Base-by-base conservation (phyloP, 2,113 vertebrate species). In the Meles meles region DNA sequence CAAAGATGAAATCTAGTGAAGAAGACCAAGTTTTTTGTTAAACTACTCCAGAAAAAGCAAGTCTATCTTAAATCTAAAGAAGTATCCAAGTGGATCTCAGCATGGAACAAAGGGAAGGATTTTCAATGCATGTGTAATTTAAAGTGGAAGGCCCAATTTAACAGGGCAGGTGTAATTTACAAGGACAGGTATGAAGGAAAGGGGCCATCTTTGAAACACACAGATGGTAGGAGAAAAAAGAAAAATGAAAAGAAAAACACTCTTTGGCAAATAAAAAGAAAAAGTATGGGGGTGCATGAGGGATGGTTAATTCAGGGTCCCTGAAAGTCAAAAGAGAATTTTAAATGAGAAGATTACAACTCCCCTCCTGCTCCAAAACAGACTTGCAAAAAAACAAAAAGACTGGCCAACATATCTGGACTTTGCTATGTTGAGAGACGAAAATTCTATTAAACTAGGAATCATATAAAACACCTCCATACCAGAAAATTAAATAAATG, bases 41-140 rank as follows among this genome's bases (percentile, higher is more conserved):
- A 44, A 57, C 67, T 67, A 29, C 9, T 17, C 25, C 0, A 2
- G 25, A 27, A 63, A 92, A 83, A 23, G 2, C 10, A 88, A 69
- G 13, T 31, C 23, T 37, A 27, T 4, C 2, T 27, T 8, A 37
- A 39, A 31, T 67, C 39, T 61, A 34, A 81, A 52, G 57, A 52
- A 17, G 25, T 47, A 37, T 63, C 59, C 21, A 31, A 5, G 7
- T 15, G 21, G 17, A 29, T 27, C 67, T 47, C 20, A 49, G 61
- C 1, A 1, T 6, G 23, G 18, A 34, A 1, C 57, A 6, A 3
- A 27, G 44, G 61, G 31, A n/a, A 15, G 29, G 3, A 2, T 90
- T 67, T 88, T 88, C 39, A 34, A 8, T 17, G 18, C 49, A 42
- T 31, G 2, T 47, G 8, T 25, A 80, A 74, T 72, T 67, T 57